phyloP scores from a whole-genome alignment of 2,797 vertebrate species.

The Tauraco hartlaubi region DNA sequence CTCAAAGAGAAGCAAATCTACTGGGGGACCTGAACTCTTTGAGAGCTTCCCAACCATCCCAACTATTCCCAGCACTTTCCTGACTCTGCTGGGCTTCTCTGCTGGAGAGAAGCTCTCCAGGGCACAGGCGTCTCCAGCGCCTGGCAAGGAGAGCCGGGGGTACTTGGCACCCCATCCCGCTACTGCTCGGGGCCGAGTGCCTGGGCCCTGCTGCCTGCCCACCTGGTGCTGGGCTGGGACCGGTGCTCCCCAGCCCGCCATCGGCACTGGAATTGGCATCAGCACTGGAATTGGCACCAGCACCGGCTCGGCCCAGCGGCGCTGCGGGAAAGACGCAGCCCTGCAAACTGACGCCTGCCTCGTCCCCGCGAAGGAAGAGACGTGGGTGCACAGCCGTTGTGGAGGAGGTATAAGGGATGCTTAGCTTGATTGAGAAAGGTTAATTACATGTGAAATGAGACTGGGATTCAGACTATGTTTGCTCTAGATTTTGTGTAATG shows the following conservation, averaged over 20 bases:
- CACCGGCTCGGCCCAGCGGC: fast-evolving
- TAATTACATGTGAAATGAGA: conserved; percentile 87
- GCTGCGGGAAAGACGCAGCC: not conserved
- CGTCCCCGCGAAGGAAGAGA: not conserved
- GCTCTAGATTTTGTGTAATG: conserved; percentile 84
- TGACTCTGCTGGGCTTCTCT: too few species aligned
- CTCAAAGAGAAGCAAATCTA: fast-evolving
- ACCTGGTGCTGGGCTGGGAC: not conserved
- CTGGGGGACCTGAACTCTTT: not conserved
- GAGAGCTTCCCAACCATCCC: not conserved
- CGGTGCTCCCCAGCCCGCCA: not conserved
- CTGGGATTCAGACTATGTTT: conserved; percentile 84
- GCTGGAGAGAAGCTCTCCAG: not conserved
- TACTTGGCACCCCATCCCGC: fast-evolving
- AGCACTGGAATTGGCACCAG: too few species aligned
- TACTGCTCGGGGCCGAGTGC: not conserved
- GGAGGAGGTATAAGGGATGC: conserved; percentile 73
- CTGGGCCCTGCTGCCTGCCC: not conserved
- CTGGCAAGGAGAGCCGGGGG: too few species aligned
- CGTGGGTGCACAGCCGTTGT: not conserved
- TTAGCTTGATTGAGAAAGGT: conserved; percentile 85
- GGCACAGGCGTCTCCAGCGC: not conserved
- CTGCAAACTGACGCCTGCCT: not conserved
- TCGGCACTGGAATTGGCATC: too few species aligned
- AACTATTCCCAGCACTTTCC: fast-evolving